phyloP scores from a whole-genome alignment of 2,888 invertebrate species.

The Aleiodes testaceus region DNA sequence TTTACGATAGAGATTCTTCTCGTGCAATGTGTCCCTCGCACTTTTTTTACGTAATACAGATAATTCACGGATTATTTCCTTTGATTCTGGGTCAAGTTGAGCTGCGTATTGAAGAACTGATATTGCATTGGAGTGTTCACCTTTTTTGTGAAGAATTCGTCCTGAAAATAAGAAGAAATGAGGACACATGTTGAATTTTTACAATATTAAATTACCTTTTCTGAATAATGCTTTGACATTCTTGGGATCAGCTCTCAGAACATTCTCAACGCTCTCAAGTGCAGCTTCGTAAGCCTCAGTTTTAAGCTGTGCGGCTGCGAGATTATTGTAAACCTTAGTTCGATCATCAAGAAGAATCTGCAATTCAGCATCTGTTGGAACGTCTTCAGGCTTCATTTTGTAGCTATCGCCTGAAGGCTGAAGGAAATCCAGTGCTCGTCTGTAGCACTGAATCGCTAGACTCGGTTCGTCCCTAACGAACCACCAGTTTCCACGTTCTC shows the following conservation, averaged over 20 bases:
- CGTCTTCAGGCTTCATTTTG: conserved; percentile 77
- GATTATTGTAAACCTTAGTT: conserved; percentile 90
- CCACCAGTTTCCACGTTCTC: conserved; percentile 93
- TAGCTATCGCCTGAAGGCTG: conserved; percentile 79
- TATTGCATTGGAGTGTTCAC: conserved; percentile 82
- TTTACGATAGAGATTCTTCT: conserved; percentile 80
- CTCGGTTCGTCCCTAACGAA: conserved; percentile 87
- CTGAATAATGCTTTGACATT: conserved; percentile 94
- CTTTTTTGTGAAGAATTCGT: conserved; percentile 80
- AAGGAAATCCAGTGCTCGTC: conserved; percentile 87
- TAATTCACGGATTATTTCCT: conserved; percentile 77
- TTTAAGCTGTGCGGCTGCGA: conserved; percentile 94
- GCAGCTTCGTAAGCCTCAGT: conserved; percentile 90
- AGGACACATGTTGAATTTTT: background rate
- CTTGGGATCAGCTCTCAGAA: conserved; percentile 86
- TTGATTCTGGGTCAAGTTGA: conserved; percentile 79
- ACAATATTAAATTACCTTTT: conserved; percentile 79
- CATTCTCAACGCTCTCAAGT: conserved; percentile 86
- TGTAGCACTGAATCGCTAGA: conserved; percentile 89
- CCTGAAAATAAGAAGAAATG: conserved; percentile 53
- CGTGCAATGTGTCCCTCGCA: conserved; percentile 76
- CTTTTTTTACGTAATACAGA: conserved; percentile 75
- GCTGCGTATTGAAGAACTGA: conserved; percentile 78
- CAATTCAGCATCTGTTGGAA: conserved; percentile 76
- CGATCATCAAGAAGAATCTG: conserved; percentile 84